Percentiles rank a stretch among this genome's conserved stretches.
These are phyloP conservation scores for Noctuana brunneofusca DNA, from an alignment of 2,888 invertebrate genomes.

Conservation along the genomic window DNA sequence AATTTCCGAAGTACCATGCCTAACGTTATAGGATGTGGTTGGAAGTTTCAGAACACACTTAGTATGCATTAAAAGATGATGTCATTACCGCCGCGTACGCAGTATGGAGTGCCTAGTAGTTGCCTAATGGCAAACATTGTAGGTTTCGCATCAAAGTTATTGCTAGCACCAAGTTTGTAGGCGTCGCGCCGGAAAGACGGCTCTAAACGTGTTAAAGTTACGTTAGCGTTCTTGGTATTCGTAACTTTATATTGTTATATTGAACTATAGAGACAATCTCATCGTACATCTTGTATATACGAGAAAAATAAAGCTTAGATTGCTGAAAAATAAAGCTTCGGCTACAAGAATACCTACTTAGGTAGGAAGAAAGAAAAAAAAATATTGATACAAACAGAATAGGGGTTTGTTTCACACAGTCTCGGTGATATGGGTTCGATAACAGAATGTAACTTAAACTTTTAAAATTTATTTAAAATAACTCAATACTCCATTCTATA, in stretches of 20 bases:
- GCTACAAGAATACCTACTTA: no score
- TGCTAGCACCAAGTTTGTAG: constrained; percentile 50
- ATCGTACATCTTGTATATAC: not conserved
- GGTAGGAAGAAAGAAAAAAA: no score
- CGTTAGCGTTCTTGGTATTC: constrained; percentile 15
- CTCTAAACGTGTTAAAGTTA: constrained; percentile 17
- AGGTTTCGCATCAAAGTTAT: constrained; percentile 44
- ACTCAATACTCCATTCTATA: no score
- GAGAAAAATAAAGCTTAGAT: no score
- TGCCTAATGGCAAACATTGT: constrained; percentile 56
- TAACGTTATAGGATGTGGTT: constrained; percentile 40
- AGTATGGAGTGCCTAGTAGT: constrained; percentile 33
- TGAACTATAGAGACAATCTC: not conserved
- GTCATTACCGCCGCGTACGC: constrained; percentile 45
- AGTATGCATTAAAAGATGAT: constrained; percentile 52
- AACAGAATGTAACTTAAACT: no score
- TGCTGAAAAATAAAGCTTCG: no score
- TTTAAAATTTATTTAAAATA: no score
- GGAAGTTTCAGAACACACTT: constrained; percentile 47
- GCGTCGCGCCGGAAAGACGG: constrained; percentile 38
- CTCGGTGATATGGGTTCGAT: no score
- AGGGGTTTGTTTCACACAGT: no score
- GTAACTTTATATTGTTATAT: constrained; percentile 15
- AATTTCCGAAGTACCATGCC: constrained; percentile 40
- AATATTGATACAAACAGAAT: no score